phyloP scores from a whole-genome alignment of 2,113 vertebrate genomes.

The Phycodurus eques region DNA sequence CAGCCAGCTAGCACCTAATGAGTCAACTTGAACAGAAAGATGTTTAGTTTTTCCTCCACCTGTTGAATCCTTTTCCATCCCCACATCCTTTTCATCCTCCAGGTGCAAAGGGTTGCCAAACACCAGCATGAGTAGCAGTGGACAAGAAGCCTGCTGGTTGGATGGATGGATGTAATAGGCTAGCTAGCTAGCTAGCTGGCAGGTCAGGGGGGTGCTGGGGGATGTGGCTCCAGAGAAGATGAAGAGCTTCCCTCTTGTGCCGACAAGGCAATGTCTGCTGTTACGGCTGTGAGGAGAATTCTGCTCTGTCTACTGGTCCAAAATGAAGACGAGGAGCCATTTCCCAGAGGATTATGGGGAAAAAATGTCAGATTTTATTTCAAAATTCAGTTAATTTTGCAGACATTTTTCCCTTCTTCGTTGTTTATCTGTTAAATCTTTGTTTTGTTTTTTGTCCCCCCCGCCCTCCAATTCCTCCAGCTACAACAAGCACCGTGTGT shows the following conservation, averaged over 20 bases:
- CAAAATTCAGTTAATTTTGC: constrained; percentile 23
- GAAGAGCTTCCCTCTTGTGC: constrained; percentile 6
- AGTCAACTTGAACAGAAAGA: constrained; percentile 47
- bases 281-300: constrained; percentile 23
- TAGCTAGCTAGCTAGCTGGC: constrained; percentile 48
- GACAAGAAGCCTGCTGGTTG: constrained; percentile 22
- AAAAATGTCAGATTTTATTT: constrained; percentile 50
- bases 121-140: constrained; percentile 29
- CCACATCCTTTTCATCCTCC: constrained; percentile 43
- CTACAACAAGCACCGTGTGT: constrained; percentile 51
- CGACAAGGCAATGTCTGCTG: constrained; percentile 6
- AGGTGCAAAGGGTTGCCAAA: constrained; percentile 47
- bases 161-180: constrained; percentile 33
- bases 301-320: constrained; percentile 54
- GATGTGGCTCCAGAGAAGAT: constrained; percentile 35
- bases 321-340: constrained; percentile 59
- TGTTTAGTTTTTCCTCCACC: constrained; percentile 43
- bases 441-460: background rate
- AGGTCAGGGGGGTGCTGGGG: constrained; percentile 36
- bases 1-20: constrained; percentile 45
- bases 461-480: constrained; percentile 15
- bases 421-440: constrained; percentile 24
- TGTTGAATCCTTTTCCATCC: constrained; percentile 14
- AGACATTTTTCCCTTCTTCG: constrained; percentile 15
- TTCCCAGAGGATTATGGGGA: constrained; percentile 54